Percentiles rank a stretch among this genome's conserved stretches.
phyloP scores from a whole-genome alignment of 2,113 vertebrate genomes.

The Neolamprologus hecqui region DNA sequence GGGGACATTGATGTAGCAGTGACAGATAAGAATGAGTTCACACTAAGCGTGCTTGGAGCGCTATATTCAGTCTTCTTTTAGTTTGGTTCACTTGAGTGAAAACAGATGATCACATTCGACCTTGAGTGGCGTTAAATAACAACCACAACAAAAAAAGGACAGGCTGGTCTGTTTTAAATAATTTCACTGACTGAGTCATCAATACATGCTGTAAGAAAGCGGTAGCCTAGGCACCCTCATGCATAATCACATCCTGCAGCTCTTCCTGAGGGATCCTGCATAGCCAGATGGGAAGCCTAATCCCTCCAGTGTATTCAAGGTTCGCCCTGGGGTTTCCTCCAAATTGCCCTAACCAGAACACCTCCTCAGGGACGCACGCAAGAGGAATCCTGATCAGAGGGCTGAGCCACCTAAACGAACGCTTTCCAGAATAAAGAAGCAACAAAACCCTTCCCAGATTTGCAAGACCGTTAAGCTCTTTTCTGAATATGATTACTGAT shows the following conservation, averaged over 20 bases:
- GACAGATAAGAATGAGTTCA: conserved; percentile 25
- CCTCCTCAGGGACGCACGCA: background rate
- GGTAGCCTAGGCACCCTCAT: background rate
- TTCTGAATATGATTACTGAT: background rate
- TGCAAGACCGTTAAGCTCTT: rapidly evolving
- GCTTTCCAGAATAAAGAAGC: background rate
- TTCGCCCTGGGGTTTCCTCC: background rate
- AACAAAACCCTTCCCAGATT: background rate
- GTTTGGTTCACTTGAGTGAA: background rate
- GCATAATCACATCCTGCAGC: background rate
- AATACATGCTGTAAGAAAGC: background rate
- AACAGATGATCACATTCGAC: background rate
- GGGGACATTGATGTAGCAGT: background rate
- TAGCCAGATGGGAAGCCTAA: background rate
- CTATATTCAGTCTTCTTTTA: background rate
- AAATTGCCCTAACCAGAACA: background rate
- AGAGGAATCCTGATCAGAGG: background rate
- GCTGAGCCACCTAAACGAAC: background rate
- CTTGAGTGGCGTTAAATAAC: background rate
- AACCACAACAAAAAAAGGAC: background rate
- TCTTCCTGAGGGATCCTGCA: background rate
- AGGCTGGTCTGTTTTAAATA: background rate
- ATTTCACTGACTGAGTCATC: background rate
- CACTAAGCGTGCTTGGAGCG: background rate
- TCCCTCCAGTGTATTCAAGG: background rate